Base-by-base conservation (phyloP, 1,140 invertebrate genomes). In the Apis dorsata region DNA sequence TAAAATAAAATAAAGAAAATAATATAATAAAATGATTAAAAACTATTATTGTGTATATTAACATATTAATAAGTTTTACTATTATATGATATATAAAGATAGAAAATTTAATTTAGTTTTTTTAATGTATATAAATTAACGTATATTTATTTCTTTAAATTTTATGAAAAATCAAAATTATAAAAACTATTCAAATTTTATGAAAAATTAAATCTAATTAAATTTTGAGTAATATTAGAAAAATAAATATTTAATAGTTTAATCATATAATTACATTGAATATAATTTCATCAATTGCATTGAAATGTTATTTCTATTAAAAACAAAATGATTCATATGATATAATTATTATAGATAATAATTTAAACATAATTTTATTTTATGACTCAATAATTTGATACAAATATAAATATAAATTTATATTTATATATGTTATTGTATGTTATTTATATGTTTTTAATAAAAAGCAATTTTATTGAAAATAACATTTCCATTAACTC, bases 391-490 rank as follows among this genome's bases (percentile, higher is more conserved):
- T 57, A 9, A 1, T 70, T 11, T 21, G 28, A 21, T 19, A 71
- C 2, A 34, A 34, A 34, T 34, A 34, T 71, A 28, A 60, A 79
- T 59, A n/a, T 2, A 69, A 63, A n/a, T 60, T 12, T 21, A 59
- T 44, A 55, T 28, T 49, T 72, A 19, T 19, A 34, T 34, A 34
- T 34, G 34, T 34, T 34, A 34, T 34, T 34, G 3, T 3, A 34
- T 34, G 2, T 34, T 34, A 34, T 34, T 34, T 34, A 3, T 44
- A 44, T 44, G 34, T 44, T 73, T 55, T 0, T 21, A 59, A 57
- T 51, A 12, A 19, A 68, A 51, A 68, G 34, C 21, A 68, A 21
- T 24, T 81, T 75, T 76, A 81, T 81, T 81, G 7, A 51, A n/a
- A 51, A 57, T 60, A 62, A 15, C 44, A n/a, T 55, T 73, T 57